A percentile compares a stretch with the other conserved stretches of the same genome.
Conservation (phyloP, 2,888 invertebrate genomes). For the Dorcus parallelipipedus region DNA sequence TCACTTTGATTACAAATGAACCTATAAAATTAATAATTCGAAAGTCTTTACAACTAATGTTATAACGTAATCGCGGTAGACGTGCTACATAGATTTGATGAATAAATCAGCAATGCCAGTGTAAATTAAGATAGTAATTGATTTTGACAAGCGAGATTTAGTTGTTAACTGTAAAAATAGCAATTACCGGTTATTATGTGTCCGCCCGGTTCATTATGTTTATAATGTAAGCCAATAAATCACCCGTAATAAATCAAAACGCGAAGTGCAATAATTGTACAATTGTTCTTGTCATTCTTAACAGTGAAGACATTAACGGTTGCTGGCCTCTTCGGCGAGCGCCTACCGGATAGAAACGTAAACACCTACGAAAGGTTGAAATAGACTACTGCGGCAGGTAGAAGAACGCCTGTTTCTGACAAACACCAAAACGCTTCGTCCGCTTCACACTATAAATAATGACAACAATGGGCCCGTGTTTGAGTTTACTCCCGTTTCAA, state of each 20-base stretch:
- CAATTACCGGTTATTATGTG: neutral
- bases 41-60: neutral
- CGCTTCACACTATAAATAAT: too few species aligned
- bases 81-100: neutral
- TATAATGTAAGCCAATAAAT: slow-evolving; percentile 2
- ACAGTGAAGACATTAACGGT: slow-evolving; percentile 28
- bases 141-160: slow-evolving; percentile 6
- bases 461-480: too few species aligned
- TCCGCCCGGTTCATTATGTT: neutral
- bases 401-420: neutral
- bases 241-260: slow-evolving; percentile 14
- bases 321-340: slow-evolving; percentile 26
- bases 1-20: too few species aligned
- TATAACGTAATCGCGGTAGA: neutral
- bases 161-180: neutral
- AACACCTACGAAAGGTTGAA: slow-evolving; percentile 36
- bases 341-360: slow-evolving; percentile 35
- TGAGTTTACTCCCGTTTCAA: too few species aligned
- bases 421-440: too few species aligned
- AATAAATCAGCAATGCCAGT: slow-evolving; percentile 2
- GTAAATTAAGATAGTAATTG: slow-evolving; percentile 5
- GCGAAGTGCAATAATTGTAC: slow-evolving; percentile 14
- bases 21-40: too few species aligned
- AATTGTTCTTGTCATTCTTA: slow-evolving; percentile 19
- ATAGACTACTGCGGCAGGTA: slow-evolving; percentile 31